Conservation (phyloP, 2,888 invertebrate genomes). For the Phorcus lineatus region DNA sequence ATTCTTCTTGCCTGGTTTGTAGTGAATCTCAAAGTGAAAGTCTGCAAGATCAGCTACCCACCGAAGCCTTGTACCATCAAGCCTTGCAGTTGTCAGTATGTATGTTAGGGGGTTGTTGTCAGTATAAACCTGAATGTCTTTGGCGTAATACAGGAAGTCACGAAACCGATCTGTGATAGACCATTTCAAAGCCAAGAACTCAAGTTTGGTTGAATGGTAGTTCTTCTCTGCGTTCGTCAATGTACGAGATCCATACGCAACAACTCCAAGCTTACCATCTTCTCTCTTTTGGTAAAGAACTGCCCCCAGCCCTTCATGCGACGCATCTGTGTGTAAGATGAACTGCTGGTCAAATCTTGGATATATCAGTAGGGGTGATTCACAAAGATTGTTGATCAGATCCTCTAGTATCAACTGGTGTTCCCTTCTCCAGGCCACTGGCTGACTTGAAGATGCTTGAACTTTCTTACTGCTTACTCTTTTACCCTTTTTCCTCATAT, state of each 20-base stretch:
- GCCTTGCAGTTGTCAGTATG: too few relatives aligned
- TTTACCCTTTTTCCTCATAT: not conserved
- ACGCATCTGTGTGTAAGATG: conserved; percentile 23
- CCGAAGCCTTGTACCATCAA: too few relatives aligned
- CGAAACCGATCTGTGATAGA: conserved; percentile 41
- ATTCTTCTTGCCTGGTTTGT: too few relatives aligned
- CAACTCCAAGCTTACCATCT: conserved; percentile 23
- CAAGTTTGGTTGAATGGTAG: conserved; percentile 30
- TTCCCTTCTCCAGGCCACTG: not conserved
- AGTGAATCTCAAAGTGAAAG: too few relatives aligned
- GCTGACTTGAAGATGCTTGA: not conserved
- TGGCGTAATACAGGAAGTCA: conserved; percentile 44
- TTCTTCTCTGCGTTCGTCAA: conserved; percentile 23
- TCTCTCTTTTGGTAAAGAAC: conserved; percentile 22
- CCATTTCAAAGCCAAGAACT: conserved; percentile 43
- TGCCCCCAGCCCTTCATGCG: conserved; percentile 26
- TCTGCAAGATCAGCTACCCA: too few relatives aligned
- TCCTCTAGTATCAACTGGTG: conserved; percentile 19
- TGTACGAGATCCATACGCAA: conserved; percentile 31
- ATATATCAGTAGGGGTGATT: conserved; percentile 5
- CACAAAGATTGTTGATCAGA: not conserved
- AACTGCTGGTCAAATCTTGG: not conserved
- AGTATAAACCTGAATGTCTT: not conserved
- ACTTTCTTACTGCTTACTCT: too few relatives aligned
- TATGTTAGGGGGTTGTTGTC: too few relatives aligned